A percentile compares a stretch with the other conserved stretches of the same genome.
phyloP scores from a whole-genome alignment of 2,888 invertebrate species.

The Rhingia campestris region DNA sequence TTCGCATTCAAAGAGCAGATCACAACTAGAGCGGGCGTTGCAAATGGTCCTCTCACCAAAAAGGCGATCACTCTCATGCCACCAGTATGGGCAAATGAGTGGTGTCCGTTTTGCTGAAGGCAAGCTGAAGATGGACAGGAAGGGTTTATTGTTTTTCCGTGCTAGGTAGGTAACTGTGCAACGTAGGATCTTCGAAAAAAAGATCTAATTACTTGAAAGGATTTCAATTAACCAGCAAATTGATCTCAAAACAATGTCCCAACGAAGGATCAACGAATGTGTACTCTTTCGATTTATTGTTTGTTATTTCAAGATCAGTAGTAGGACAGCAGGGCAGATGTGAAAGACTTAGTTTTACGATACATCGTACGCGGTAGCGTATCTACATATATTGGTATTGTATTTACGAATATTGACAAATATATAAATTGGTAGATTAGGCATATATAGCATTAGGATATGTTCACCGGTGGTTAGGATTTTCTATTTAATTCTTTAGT shows the following conservation, averaged over 20 bases:
- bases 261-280: not conserved
- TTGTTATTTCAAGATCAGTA: not conserved
- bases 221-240: conserved; percentile 69
- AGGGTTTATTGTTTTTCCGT: not conserved
- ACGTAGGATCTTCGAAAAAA: conserved; percentile 5
- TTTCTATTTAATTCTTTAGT: no score
- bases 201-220: conserved; percentile 66
- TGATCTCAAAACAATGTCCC: conserved; percentile 55
- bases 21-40: conserved; percentile 75
- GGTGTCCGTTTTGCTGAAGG: no score
- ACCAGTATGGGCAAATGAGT: no score
- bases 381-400: not conserved
- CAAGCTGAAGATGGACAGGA: no score
- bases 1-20: conserved; percentile 55
- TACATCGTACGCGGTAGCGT: not conserved
- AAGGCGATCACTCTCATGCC: no score
- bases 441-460: not conserved
- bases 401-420: conserved; percentile 13
- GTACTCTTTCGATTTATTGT: not conserved
- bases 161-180: not conserved
- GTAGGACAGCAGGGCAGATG: not conserved
- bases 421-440: not conserved
- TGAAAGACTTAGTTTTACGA: not conserved
- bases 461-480: no score
- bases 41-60: conserved; percentile 5